phyloP scores from a whole-genome alignment of 1,140 invertebrate species.

The Doryteuthis pealeii region DNA sequence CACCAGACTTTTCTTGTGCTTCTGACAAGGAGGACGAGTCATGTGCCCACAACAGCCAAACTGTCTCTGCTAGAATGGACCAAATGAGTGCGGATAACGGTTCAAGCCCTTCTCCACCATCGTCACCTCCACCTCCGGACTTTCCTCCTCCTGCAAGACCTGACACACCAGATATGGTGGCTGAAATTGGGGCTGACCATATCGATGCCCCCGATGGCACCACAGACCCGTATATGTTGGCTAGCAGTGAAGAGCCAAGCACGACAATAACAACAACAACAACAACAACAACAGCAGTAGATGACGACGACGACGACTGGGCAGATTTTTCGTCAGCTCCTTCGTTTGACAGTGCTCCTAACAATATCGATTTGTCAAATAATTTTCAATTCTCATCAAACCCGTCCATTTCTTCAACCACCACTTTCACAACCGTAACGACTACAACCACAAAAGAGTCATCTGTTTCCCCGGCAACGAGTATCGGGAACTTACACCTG shows the following conservation, averaged over 20 bases:
- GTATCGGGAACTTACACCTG: not conserved
- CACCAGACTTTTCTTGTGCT: too few species aligned
- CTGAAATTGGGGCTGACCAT: too few species aligned
- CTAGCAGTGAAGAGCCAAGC: not conserved
- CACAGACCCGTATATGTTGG: not conserved
- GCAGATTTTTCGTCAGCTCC: constrained; percentile 10
- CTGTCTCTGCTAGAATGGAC: too few species aligned
- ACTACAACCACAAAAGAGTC: too few species aligned
- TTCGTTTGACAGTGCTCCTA: not conserved
- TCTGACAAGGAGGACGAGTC: too few species aligned
- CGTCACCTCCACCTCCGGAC: constrained; percentile 2
- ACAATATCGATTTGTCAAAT: not conserved
- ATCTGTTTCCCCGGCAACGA: not conserved
- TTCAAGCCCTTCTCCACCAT: not conserved
- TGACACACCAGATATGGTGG: not conserved
- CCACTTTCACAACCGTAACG: too few species aligned
- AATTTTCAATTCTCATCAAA: not conserved
- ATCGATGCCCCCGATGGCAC: too few species aligned
- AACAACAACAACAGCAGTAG: too few species aligned
- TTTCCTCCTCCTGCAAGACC: not conserved
- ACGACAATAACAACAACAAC: not conserved
- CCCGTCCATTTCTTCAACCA: not conserved
- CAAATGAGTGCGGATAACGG: too few species aligned
- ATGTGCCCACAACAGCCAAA: too few species aligned
- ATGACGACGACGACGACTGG: constrained; percentile 7